These are phyloP conservation scores for Bothrops jararaca DNA, from an alignment of 2,113 vertebrate species.

Conservation along the genomic window DNA sequence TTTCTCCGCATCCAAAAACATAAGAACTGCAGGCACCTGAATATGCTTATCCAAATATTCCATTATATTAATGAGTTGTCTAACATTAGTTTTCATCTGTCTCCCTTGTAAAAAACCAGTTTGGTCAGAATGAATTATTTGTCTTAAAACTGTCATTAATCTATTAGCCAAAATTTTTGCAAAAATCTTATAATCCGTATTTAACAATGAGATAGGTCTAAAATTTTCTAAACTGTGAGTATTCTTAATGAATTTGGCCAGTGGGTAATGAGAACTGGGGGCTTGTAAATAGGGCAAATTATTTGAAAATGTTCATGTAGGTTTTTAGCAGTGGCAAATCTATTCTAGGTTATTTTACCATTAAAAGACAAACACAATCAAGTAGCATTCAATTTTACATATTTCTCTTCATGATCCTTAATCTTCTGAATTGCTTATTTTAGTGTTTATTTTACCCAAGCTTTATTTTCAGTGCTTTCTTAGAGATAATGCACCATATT, in stretches of 20 bases:
- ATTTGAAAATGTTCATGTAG: background rate
- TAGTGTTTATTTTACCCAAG: constrained; percentile 28
- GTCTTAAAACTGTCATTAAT: too few relatives aligned
- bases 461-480: constrained; percentile 9
- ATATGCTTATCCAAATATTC: too few relatives aligned
- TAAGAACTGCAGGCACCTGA: too few relatives aligned
- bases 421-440: background rate
- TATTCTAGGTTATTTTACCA: background rate
- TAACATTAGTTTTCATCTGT: too few relatives aligned
- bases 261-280: background rate
- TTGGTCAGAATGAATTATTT: too few relatives aligned
- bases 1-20: too few relatives aligned
- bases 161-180: too few relatives aligned
- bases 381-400: background rate
- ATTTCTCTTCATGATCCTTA: background rate
- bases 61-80: too few relatives aligned
- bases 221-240: too few relatives aligned
- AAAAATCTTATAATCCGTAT: too few relatives aligned
- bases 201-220: too few relatives aligned
- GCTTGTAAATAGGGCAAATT: background rate
- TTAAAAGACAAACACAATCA: background rate
- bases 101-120: too few relatives aligned
- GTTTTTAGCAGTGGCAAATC: background rate
- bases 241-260: background rate
- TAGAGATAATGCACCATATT: constrained; percentile 24